phyloP scores from a whole-genome alignment of 2,888 invertebrate species.

The Ophion slaviceki region DNA sequence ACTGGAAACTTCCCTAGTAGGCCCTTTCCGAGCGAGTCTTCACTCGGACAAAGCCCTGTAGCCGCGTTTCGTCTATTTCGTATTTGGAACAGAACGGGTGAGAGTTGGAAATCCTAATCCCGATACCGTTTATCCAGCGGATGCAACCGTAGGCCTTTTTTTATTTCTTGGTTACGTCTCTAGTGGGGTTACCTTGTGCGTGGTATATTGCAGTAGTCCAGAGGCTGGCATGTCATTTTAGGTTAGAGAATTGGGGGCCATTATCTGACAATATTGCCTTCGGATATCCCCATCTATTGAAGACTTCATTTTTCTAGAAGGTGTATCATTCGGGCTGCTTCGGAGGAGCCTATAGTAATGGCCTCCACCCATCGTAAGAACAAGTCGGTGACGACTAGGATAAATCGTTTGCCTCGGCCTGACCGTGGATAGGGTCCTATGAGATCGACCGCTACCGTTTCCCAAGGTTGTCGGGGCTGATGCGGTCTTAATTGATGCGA shows the following conservation, averaged over 20 bases:
- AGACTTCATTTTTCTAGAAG: background rate
- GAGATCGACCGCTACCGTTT: background rate
- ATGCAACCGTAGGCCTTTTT: background rate
- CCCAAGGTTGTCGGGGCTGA: background rate
- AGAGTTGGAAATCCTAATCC: background rate
- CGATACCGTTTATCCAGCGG: background rate
- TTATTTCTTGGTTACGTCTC: background rate
- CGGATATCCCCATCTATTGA: background rate
- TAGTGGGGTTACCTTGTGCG: background rate
- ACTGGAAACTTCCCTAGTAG: background rate
- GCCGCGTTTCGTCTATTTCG: background rate
- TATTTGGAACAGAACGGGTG: background rate
- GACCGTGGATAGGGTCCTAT: constrained; percentile 13
- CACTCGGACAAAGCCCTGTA: background rate
- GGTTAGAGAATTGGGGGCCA: background rate
- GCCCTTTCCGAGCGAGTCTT: background rate
- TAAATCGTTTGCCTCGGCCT: background rate
- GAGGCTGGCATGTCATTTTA: background rate
- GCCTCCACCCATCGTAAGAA: constrained; percentile 17
- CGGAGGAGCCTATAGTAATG: background rate
- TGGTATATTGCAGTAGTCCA: constrained; percentile 3
- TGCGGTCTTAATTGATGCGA: background rate
- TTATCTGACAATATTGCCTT: background rate
- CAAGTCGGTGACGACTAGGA: constrained; percentile 11
- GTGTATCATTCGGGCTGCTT: background rate